phyloP scores from a whole-genome alignment of 2,113 vertebrate genomes.

The Periophthalmus modestus region DNA sequence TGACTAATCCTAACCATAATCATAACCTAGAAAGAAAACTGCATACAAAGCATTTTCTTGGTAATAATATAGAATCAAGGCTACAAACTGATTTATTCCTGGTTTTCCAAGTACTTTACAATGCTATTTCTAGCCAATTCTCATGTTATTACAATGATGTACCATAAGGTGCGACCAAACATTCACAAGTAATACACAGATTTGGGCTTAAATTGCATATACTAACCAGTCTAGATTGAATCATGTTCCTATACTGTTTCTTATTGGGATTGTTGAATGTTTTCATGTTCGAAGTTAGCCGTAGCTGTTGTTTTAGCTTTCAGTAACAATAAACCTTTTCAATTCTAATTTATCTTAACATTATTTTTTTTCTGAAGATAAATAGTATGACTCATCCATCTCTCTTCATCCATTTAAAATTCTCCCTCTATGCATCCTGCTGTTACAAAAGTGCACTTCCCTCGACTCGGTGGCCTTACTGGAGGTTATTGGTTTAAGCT shows the following conservation, averaged over 20 bases:
- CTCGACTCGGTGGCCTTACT: conserved; percentile 24
- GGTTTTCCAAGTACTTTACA: neutral
- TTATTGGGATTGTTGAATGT: neutral
- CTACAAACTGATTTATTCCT: too few species aligned
- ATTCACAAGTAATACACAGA: neutral
- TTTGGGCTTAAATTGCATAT: neutral
- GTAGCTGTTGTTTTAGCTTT: too few species aligned
- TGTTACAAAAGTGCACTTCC: conserved; percentile 8
- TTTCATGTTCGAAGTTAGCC: neutral
- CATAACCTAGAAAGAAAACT: neutral
- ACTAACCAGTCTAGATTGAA: neutral
- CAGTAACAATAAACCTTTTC: neutral
- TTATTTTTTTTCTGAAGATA: neutral
- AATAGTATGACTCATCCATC: neutral
- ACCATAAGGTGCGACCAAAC: too few species aligned
- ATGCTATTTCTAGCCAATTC: neutral
- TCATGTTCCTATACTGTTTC: neutral
- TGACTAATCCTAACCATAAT: neutral
- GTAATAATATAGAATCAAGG: too few species aligned
- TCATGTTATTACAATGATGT: too few species aligned
- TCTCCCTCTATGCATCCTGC: neutral
- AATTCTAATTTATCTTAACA: neutral
- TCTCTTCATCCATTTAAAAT: neutral
- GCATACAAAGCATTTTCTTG: neutral
- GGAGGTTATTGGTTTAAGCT: conserved; percentile 25